Base-by-base conservation (phyloP, 2,888 invertebrate genomes). In the Clanis bilineata region DNA sequence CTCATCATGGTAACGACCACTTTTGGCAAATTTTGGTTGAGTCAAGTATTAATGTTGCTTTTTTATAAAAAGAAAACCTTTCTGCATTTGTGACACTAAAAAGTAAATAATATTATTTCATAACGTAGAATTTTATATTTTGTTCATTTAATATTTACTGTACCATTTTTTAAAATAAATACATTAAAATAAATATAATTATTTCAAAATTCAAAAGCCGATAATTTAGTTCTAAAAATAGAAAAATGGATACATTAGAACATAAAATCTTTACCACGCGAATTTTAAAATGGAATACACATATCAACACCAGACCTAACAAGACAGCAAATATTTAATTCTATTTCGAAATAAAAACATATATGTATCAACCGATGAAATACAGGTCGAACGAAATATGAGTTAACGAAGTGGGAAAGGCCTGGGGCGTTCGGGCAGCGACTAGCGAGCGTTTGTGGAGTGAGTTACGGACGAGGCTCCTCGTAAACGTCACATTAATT, bases 401-500 rank as follows among this genome's bases (percentile, higher is more conserved):
- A 59, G 45, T 32, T 58, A 57, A 58, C 61, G 59, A 61, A 51
- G 43, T 45, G 57, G 58, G 58, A 59, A 47, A 25, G 25, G 57
- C 45, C 58, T 55, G 51, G 62, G 55, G 59, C 56, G 56, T 41
- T 39, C 57, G 47, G 23, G 21, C 56, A n/a, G 51, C 32, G 55
- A 21, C 44, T 39, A 47, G 41, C 21, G 55, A 43, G 23, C 47
- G 41, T 18, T 44, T 21, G 60, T 28, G 36, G 64, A 69, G 67
- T 70, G 71, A 77, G 76, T 77, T 75, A 76, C 68, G 69, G 81
- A 77, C 77, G 72, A 64, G 76, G 80, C 74, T 76, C 79, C 80
- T 87, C 88, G 88, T 88, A 88, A 90, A 87, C 85, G 90, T 90
- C 90, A 86, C 88, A 83, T 90, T 91, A 92, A 92, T 91, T 91